Evolutionary conservation across 30 jellyfish, hydroid and myxozoan species (phyloP), one percentile per base, ranked within the genome.

Genomic region (Sanderia malayensis): DNA sequence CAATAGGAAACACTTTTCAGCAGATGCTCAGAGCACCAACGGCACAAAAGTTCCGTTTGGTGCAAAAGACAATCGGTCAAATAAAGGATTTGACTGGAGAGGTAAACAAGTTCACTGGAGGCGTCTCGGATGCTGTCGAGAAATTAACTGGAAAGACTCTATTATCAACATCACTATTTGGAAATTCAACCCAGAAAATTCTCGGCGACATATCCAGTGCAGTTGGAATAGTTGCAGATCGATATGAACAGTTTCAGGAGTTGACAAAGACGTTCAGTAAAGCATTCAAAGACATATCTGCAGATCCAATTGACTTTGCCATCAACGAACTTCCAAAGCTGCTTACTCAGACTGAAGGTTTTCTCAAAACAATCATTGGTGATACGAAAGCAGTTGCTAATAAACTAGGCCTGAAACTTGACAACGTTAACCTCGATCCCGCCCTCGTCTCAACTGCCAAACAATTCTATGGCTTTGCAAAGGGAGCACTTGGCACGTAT

Each of bases 231-330:
- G 73, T 90, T 20, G 90, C 96, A 1, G 98, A 90, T 61, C 61
- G 98, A 27, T 90, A 83, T 61, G 88, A 78, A 31, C 82, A 90
- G 86, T 90, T 83, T 45, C 87, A 67, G 27, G 81, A 74, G 11
- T 81, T 90, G 2, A 75, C 98, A 21, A 83, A 83, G 49, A 46
- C 98, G 1, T 61, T 90, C 29, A 46, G 74, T 27, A 95, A 72
- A 21, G 96, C 98, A 9, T 90, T 90, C 29, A 33, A 84, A 29
- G 86, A 84, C 24, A 71, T 83, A 60, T 80, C 94, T 34, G 67
- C 89, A 0, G 98, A 90, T 47, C 98, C 98, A 1, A 41, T 90
- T 15, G 53, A 58, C n/a, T 90, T 90, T 74, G 98, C 98, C 0
- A 52, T 90, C 28, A 79, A 90, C 18, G 98, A 79, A 24, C 73